phyloP scores from a whole-genome alignment of 1,140 invertebrate genomes.

The Drosophila pallidifrons region DNA sequence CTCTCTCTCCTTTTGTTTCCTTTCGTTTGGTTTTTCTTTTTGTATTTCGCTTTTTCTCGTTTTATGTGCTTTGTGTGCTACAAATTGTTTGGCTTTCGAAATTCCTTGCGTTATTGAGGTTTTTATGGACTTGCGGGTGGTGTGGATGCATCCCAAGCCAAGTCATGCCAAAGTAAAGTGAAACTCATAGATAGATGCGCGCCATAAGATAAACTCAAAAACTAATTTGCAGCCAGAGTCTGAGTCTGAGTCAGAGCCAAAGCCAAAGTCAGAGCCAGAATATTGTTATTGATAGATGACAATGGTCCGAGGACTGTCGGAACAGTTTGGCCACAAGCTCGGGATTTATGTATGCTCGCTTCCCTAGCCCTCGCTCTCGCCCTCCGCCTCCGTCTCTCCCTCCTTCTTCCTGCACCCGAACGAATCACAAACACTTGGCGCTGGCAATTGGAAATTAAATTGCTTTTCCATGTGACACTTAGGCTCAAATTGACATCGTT shows the following conservation, averaged over 20 bases:
- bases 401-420: conserved; percentile 24
- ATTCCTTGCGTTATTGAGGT: conserved; percentile 74
- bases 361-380: too few relatives aligned
- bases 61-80: conserved; percentile 73
- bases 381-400: too few relatives aligned
- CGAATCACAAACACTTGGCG: conserved; percentile 36
- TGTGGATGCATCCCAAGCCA: background rate
- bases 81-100: conserved; percentile 79
- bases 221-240: conserved; percentile 68
- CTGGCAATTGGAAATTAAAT: conserved; percentile 64
- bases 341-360: conserved; percentile 40
- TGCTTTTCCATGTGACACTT: conserved; percentile 63
- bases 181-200: conserved; percentile 52
- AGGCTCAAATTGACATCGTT: conserved; percentile 56
- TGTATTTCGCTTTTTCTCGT: background rate
- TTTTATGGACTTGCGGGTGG: conserved; percentile 65
- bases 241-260: background rate
- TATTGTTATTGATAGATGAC: conserved; percentile 78
- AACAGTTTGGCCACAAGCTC: conserved; percentile 24
- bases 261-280: conserved; percentile 43
- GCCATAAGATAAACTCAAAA: conserved; percentile 67
- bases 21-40: conserved; percentile 14
- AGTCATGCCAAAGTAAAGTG: conserved; percentile 2
- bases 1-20: background rate
- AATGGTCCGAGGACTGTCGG: conserved; percentile 37